These are phyloP conservation scores for Cricetomys ansorgei DNA, from an alignment of 2,113 vertebrate genomes.

Conservation along the genomic window DNA sequence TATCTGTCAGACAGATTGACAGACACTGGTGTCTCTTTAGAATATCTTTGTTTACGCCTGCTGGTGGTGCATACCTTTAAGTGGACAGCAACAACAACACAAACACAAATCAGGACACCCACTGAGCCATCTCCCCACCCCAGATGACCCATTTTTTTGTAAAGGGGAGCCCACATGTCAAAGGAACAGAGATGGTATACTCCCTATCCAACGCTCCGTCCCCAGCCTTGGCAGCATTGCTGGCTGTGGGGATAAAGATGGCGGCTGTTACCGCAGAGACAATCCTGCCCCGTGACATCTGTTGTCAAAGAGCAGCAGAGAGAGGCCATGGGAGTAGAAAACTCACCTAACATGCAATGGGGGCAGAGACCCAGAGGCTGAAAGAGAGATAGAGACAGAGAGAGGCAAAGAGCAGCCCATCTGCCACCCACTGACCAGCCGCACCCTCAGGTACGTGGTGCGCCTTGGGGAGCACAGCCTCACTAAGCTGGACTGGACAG, in stretches of 20 bases:
- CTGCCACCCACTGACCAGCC: fast-evolving
- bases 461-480: constrained; percentile 82
- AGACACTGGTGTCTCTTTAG: background rate
- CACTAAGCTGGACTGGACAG: constrained; percentile 84
- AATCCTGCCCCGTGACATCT: background rate
- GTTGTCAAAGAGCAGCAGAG: background rate
- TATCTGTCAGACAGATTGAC: background rate
- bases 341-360: background rate
- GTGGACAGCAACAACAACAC: too few relatives aligned
- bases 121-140: background rate
- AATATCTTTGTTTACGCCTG: background rate
- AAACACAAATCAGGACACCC: background rate
- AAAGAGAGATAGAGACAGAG: background rate
- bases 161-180: background rate
- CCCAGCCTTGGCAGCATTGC: background rate
- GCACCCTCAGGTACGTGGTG: constrained; percentile 46
- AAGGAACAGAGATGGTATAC: background rate
- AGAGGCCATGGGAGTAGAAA: background rate
- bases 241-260: background rate
- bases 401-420: too few relatives aligned
- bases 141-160: background rate
- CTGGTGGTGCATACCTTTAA: background rate
- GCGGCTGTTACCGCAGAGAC: background rate
- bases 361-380: background rate
- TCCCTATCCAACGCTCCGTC: fast-evolving